Base-by-base conservation (phyloP, 1,140 invertebrate genomes). In the Pseudomyrmex concolor region DNA sequence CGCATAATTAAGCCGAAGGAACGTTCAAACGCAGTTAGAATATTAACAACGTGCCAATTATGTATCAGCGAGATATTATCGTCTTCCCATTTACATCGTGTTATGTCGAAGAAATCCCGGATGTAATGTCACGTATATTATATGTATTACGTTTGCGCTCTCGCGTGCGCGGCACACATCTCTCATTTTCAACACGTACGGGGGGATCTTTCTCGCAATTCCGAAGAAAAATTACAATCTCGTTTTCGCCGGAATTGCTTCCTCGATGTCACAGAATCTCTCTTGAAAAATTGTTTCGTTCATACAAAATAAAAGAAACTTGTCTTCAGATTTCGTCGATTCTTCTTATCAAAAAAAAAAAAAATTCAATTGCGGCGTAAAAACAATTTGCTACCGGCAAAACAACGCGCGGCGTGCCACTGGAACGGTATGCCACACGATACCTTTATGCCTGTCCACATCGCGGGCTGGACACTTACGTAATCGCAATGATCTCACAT, bases 401-500 rank as follows among this genome's bases (percentile, higher is more conserved):
- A 77, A 76, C 71, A 62, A 77, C 68, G 74, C 34, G 54, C 73
- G 80, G 63, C 73, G 73, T 76, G 34, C 57, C 55, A 63, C 64
- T 60, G 43, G 73, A 80, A 63, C 77, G 82, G 83, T 48, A 82
- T 89, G 83, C 89, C 76, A 87, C 72, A 86, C 81, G 78, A 86
- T 85, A 91, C 89, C 84, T 89, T 83, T 84, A 90, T 83, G 85
- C 78, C 73, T 81, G 89, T 89, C 77, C 83, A 85, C 87, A 82
- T 73, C 63, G 70, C 85, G 55, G 19, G 81, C 87, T 87, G 90
- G 91, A 89, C 90, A 90, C 89, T 92, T 92, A 92, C 90, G 90
- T 91, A 92, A 92, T 90, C 84, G 67, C 62, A 91, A 83, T 92
- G 91, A 92, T 92, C 91, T 92, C 91, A 91, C 86, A 83, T 88